Base-by-base conservation (phyloP, 2,113 vertebrate genomes). In the Crocuta crocuta region DNA sequence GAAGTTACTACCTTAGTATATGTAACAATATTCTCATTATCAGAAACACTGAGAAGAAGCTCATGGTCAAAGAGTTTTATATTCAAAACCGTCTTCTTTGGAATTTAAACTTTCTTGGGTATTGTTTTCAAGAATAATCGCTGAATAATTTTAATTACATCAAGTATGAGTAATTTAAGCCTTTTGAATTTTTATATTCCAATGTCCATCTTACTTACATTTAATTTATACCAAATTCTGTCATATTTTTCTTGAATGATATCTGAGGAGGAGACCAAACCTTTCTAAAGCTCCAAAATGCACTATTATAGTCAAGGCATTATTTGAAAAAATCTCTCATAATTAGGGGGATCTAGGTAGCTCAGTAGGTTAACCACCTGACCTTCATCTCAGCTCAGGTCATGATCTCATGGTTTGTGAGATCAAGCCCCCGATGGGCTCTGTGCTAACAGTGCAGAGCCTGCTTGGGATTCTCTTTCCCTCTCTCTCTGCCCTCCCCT, bases 31-130 rank as follows among this genome's bases (percentile, higher is more conserved):
- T 10, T 53, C 28, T 65, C 35, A 86, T 66, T 88, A 81, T 73
- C 26, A 93, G 43, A 78, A 92, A 94, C 45, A 71, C 21, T 71
- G 43, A 28, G 11, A 15, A 1, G 0, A 91, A 80, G 21, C 2
- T 89, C 53, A 61, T 21, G 17, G 15, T 10, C 28, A 71, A 68
- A 28, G 21, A 84, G 24, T 84, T 93, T 79, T 63, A n/a, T 74
- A 80, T 89, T 96, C 61, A 85, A 91, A 96, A 66, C 55, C 43
- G 45, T 65, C 63, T 84, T 83, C 26, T 89, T 94, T 80, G 45
- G 58, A 92, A 87, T 95, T 83, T 68, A 94, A 93, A 93, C 23
- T 19, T 84, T 68, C n/a, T 93, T 79, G 21, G 28, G 96, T 80
- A 85, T 63, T 63, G 45, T 53, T 82, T 87, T 89, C 74, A 94